Percentiles rank a stretch among this genome's conserved stretches.
These are phyloP conservation scores for Amiota communis DNA, from an alignment of 2,888 invertebrate genomes.

Conservation along the genomic window DNA sequence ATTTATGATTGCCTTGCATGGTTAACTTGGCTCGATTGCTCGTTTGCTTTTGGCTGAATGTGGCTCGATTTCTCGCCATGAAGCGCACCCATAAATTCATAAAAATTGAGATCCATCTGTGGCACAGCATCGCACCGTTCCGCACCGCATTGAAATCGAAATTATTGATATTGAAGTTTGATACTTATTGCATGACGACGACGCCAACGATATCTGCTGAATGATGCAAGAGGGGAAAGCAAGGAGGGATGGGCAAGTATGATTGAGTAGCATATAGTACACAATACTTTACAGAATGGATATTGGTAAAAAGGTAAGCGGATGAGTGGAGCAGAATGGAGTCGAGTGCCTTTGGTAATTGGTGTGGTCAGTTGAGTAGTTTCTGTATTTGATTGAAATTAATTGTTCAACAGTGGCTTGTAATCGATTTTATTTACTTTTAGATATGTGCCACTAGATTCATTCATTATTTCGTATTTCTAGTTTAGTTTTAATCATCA, in stretches of 20 bases:
- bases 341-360: conserved; percentile 26
- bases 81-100: conserved; percentile 28
- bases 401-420: conserved; percentile 22
- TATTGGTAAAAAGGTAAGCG: too few relatives aligned
- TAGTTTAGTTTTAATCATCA: too few relatives aligned
- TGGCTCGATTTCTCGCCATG: background rate
- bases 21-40: conserved; percentile 1
- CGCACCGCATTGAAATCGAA: conserved; percentile 44
- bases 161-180: conserved; percentile 54
- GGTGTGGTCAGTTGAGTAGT: conserved; percentile 30
- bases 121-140: conserved; percentile 9
- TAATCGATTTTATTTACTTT: too few relatives aligned
- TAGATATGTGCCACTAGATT: too few relatives aligned
- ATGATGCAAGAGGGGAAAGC: conserved; percentile 15
- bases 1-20: conserved; percentile 27
- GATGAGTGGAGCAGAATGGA: background rate
- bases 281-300: too few relatives aligned
- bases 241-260: background rate
- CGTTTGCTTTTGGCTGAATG: background rate
- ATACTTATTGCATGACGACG: conserved; percentile 28
- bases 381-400: conserved; percentile 29
- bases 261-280: background rate
- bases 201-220: background rate
- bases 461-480: too few relatives aligned
- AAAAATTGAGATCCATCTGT: conserved; percentile 30